Percentiles rank a stretch among this genome's conserved stretches.
These are phyloP conservation scores for Phycodurus eques DNA, from an alignment of 2,113 vertebrate genomes.

Conservation along the genomic window DNA sequence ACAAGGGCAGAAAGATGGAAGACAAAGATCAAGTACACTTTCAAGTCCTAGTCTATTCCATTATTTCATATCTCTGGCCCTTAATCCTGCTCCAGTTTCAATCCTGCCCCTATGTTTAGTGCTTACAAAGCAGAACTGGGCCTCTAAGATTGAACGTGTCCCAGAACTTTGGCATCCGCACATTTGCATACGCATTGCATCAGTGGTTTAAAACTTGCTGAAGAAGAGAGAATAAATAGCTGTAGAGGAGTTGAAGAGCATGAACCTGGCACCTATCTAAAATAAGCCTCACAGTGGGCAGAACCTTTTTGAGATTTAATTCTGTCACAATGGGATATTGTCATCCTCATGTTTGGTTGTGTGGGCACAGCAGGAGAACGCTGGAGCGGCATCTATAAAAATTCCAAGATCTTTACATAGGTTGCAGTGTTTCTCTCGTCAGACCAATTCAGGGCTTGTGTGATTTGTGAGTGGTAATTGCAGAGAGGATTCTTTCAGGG, in stretches of 20 bases:
- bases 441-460: slow-evolving; percentile 25
- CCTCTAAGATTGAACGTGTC: slow-evolving; percentile 54
- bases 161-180: slow-evolving; percentile 48
- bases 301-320: slow-evolving; percentile 41
- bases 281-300: slow-evolving; percentile 34
- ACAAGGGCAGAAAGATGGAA: slow-evolving; percentile 54
- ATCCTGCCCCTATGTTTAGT: slow-evolving; percentile 57
- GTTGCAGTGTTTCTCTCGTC: slow-evolving; percentile 22
- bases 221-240: slow-evolving; percentile 58
- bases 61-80: slow-evolving; percentile 60
- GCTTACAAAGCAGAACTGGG: slow-evolving; percentile 65
- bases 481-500: slow-evolving; percentile 10
- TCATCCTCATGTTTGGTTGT: slow-evolving; percentile 47
- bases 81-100: slow-evolving; percentile 57
- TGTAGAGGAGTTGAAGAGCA: slow-evolving; percentile 54
- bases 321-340: slow-evolving; percentile 44
- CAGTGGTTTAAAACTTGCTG: slow-evolving; percentile 53
- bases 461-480: slow-evolving; percentile 7
- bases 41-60: slow-evolving; percentile 58
- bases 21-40: slow-evolving; percentile 61
- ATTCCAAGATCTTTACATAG: slow-evolving; percentile 35
- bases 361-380: slow-evolving; percentile 39
- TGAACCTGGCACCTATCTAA: slow-evolving; percentile 49
- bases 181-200: slow-evolving; percentile 68
- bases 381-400: slow-evolving; percentile 18